Conservation (phyloP, 1,140 invertebrate species). For the Anadara kagoshimensis region DNA sequence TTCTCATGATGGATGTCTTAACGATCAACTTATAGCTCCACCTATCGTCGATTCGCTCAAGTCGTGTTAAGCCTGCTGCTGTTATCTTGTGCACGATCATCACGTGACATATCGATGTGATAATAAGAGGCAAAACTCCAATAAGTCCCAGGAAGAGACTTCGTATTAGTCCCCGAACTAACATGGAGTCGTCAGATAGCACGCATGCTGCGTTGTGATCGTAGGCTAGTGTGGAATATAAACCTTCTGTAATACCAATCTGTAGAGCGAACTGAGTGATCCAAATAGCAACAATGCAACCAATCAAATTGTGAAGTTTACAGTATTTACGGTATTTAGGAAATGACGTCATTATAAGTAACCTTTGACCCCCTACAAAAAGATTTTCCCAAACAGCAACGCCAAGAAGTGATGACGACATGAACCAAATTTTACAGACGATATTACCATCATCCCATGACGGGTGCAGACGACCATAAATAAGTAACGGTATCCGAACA, state of each 20-base stretch:
- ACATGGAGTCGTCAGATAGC: neutral
- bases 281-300: slow-evolving; percentile 1
- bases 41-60: slow-evolving; percentile 22
- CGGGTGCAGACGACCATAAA: slow-evolving; percentile 18
- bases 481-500: slow-evolving; percentile 22
- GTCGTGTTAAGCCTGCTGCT: slow-evolving; percentile 14
- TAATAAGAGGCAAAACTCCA: slow-evolving; percentile 1
- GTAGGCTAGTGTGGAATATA: neutral
- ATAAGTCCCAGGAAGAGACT: neutral
- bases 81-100: slow-evolving; percentile 25
- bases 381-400: slow-evolving; percentile 30
- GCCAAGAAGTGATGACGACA: slow-evolving; percentile 8
- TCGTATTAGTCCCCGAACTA: neutral
- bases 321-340: slow-evolving; percentile 25
- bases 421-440: slow-evolving; percentile 15
- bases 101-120: slow-evolving; percentile 25
- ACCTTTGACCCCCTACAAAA: slow-evolving; percentile 27
- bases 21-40: slow-evolving; percentile 20
- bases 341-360: slow-evolving; percentile 31
- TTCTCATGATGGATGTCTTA: slow-evolving; percentile 27
- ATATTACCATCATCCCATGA: slow-evolving; percentile 2
- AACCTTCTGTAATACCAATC: neutral
- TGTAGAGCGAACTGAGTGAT: slow-evolving; percentile 11
- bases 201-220: neutral
- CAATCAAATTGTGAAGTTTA: slow-evolving; percentile 6